Conservation (phyloP, 2,888 invertebrate genomes). For the Euproctis similis region DNA sequence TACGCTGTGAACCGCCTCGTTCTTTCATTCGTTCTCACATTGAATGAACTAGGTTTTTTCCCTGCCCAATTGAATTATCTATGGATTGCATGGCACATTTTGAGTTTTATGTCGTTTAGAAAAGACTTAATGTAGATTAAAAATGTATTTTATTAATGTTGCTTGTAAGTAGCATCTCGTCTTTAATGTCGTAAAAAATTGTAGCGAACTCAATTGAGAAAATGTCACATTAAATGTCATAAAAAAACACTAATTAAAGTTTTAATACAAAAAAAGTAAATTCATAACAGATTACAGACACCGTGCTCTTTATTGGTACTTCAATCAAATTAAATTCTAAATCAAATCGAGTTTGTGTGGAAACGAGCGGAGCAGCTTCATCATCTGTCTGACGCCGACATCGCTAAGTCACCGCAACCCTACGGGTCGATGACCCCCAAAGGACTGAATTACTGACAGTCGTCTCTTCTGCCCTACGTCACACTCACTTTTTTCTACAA, state of each 20-base stretch:
- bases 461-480: conserved; percentile 19
- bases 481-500: conserved; percentile 4
- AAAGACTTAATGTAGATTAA: no score
- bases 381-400: conserved; percentile 24
- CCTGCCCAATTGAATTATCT: no score
- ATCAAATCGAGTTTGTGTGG: conserved; percentile 1
- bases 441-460: conserved; percentile 23
- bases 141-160: no score
- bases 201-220: no score
- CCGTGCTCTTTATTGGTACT: background rate
- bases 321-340: background rate
- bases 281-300: background rate
- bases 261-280: background rate
- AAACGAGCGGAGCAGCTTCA: conserved; percentile 7
- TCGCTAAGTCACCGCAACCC: conserved; percentile 27
- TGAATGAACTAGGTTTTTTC: no score
- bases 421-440: conserved; percentile 20
- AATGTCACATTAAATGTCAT: no score
- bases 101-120: no score
- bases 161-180: no score
- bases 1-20: no score
- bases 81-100: no score
- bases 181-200: no score
- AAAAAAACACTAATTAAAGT: background rate
- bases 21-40: no score